These are phyloP conservation scores for Apamea sordens DNA, from an alignment of 2,888 invertebrate genomes.

Conservation along the genomic window DNA sequence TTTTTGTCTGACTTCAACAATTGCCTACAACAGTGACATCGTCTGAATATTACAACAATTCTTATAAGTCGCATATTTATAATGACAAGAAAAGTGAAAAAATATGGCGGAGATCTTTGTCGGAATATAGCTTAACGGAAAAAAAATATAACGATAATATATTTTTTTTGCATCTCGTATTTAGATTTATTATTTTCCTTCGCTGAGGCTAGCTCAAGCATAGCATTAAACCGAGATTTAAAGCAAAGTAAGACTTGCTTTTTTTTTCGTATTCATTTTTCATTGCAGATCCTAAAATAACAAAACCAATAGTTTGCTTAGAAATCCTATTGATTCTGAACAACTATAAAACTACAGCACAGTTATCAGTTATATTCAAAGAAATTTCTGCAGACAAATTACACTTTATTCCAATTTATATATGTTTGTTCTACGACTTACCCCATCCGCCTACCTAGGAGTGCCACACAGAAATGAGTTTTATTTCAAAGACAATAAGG, in stretches of 20 bases:
- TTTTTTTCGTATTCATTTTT: background rate
- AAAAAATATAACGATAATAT: no score
- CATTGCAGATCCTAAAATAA: background rate
- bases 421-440: slow-evolving; percentile 53
- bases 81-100: no score
- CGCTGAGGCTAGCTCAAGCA: background rate
- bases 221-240: no score
- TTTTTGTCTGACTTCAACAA: no score
- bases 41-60: no score
- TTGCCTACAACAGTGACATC: no score
- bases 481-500: slow-evolving; percentile 49
- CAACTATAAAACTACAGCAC: background rate
- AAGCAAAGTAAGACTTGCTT: no score
- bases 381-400: slow-evolving; percentile 1
- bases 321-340: background rate
- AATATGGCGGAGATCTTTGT: no score
- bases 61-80: no score
- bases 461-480: slow-evolving; percentile 61
- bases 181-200: background rate
- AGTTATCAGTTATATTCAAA: background rate
- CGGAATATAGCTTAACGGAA: no score
- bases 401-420: background rate
- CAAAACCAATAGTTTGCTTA: background rate
- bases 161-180: background rate
- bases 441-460: slow-evolving; percentile 63